These are phyloP conservation scores for Sesia apiformis DNA, from an alignment of 2,888 invertebrate genomes.

Conservation along the genomic window DNA sequence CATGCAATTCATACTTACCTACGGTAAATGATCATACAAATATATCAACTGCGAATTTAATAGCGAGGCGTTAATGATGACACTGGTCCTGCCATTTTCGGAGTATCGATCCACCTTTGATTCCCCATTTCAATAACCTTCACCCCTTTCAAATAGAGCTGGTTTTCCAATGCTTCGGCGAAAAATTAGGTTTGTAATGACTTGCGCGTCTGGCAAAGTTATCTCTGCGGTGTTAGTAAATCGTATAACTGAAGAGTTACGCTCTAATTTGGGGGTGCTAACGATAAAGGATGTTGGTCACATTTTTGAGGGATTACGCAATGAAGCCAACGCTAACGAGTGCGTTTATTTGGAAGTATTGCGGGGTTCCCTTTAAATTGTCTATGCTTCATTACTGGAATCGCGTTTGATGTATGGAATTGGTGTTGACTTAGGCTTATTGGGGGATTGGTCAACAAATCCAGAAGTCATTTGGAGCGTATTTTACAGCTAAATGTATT, in stretches of 20 bases:
- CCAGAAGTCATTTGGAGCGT: no score
- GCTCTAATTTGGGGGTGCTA: not conserved
- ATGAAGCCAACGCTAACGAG: conserved; percentile 19
- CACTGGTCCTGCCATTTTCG: conserved; percentile 12
- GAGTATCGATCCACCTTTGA: not conserved
- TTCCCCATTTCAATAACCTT: not conserved
- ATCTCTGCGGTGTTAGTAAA: not conserved
- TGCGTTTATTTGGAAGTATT: conserved; percentile 20
- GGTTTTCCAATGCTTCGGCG: not conserved
- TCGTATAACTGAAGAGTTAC: not conserved
- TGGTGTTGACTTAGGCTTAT: not conserved
- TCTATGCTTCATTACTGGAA: conserved; percentile 7
- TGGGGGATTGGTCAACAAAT: not conserved
- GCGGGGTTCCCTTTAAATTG: conserved; percentile 17
- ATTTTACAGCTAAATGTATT: no score
- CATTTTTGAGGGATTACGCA: conserved; percentile 22
- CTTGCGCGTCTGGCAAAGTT: not conserved
- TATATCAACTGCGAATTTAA: conserved; percentile 17
- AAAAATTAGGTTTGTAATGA: not conserved
- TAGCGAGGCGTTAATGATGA: conserved; percentile 22
- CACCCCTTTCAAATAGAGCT: not conserved
- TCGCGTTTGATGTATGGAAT: not conserved
- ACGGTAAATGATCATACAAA: conserved; percentile 11
- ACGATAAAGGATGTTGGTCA: conserved; percentile 4
- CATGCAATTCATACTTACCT: not conserved